Percentiles rank a stretch among this genome's conserved stretches.
Evolutionary conservation across 1,140 invertebrate genomes (phyloP).

Genomic region (Magallana gigas): DNA sequence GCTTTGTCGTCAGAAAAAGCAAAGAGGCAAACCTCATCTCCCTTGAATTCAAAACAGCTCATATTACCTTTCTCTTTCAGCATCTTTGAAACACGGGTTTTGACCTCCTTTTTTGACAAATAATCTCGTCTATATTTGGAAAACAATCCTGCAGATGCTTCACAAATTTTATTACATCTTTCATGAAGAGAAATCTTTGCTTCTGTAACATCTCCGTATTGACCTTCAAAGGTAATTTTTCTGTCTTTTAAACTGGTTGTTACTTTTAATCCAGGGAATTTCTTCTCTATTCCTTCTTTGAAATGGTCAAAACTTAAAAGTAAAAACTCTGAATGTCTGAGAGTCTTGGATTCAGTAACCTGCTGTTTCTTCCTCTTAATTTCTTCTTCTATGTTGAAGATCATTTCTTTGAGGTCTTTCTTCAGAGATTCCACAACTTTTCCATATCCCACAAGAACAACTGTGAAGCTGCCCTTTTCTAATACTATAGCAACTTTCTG

Average conservation of each 20-base stretch:
- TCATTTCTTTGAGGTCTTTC: slow-evolving; percentile 44
- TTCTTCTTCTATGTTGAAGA: slow-evolving; percentile 40
- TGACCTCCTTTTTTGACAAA: slow-evolving; percentile 40
- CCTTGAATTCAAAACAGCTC: slow-evolving; percentile 55
- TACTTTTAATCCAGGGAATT: slow-evolving; percentile 51
- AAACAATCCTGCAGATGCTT: neutral
- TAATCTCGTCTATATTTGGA: slow-evolving; percentile 41
- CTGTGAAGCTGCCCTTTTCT: slow-evolving; percentile 6
- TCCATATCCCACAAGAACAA: slow-evolving; percentile 58
- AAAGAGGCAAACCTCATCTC: slow-evolving; percentile 45
- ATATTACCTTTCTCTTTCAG: slow-evolving; percentile 50
- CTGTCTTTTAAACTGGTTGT: slow-evolving; percentile 40
- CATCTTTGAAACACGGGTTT: slow-evolving; percentile 34
- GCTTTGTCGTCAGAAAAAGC: slow-evolving; percentile 49
- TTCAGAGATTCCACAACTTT: slow-evolving; percentile 48
- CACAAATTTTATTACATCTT: slow-evolving; percentile 12
- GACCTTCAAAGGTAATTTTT: slow-evolving; percentile 55
- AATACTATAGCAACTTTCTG: slow-evolving; percentile 53
- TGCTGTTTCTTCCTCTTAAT: slow-evolving; percentile 57
- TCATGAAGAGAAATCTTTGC: slow-evolving; percentile 53
- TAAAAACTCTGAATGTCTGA: slow-evolving; percentile 49
- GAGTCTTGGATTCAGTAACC: slow-evolving; percentile 50
- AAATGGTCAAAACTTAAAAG: slow-evolving; percentile 52
- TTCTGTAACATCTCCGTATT: slow-evolving; percentile 50
- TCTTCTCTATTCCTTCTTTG: slow-evolving; percentile 44